Evolutionary conservation across 1,140 invertebrate species (phyloP).

Genomic region (Paramacrobiotus metropolitanus): DNA sequence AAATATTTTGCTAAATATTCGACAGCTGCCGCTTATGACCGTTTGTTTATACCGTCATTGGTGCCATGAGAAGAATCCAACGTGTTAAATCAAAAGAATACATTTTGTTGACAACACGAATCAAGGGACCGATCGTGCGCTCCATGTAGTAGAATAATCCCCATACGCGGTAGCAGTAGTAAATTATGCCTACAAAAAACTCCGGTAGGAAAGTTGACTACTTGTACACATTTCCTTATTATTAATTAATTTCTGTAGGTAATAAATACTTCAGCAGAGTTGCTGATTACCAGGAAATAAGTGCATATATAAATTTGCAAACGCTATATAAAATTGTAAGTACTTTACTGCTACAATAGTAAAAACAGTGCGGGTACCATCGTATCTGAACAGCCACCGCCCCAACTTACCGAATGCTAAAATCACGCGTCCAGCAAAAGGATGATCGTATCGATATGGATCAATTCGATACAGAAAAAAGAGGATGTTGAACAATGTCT

Average conservation of each 20-base stretch:
- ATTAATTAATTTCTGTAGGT: too few species aligned
- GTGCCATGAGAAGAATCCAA: background rate
- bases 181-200: background rate
- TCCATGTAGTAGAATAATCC: conserved; percentile 1
- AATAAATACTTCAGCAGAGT: too few species aligned
- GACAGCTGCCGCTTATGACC: background rate
- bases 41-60: background rate
- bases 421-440: background rate
- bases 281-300: too few species aligned
- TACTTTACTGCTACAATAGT: too few species aligned
- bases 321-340: too few species aligned
- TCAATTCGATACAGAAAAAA: background rate
- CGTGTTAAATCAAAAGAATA: background rate
- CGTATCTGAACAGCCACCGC: too few species aligned
- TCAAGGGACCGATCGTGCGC: background rate
- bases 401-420: background rate
- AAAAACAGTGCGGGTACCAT: background rate
- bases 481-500: conserved; percentile 3
- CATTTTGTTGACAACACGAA: background rate
- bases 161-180: conserved; percentile 2
- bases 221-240: too few species aligned
- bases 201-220: too few species aligned
- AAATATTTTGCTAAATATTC: background rate
- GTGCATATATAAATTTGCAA: too few species aligned
- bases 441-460: conserved; percentile 5